A percentile compares a stretch with the other conserved stretches of the same genome.
These are phyloP conservation scores for Theocolax elegans DNA, from an alignment of 1,140 invertebrate genomes.

Conservation along the genomic window DNA sequence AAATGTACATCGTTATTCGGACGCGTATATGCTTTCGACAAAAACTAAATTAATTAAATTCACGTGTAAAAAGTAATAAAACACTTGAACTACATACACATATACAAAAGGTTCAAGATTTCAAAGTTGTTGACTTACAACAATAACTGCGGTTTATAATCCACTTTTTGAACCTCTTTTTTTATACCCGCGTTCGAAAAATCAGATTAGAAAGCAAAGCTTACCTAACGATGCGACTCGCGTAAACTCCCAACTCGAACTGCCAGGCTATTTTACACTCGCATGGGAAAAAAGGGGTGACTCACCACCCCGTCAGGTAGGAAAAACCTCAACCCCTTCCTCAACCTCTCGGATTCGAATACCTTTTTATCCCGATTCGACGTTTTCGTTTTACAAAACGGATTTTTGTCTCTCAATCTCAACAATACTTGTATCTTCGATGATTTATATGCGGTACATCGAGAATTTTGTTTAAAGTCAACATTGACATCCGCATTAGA, in stretches of 20 bases:
- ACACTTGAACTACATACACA: too few relatives aligned
- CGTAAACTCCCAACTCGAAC: slow-evolving; percentile 62
- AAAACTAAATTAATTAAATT: neutral
- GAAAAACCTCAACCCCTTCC: slow-evolving; percentile 19
- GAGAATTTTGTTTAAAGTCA: too few relatives aligned
- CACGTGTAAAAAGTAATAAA: neutral
- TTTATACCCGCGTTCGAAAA: slow-evolving; percentile 19
- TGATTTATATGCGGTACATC: too few relatives aligned
- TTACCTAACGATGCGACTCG: slow-evolving; percentile 58
- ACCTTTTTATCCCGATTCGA: slow-evolving; percentile 5
- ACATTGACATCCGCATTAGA: too few relatives aligned
- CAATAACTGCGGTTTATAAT: slow-evolving; percentile 26
- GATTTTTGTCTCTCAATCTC: too few relatives aligned
- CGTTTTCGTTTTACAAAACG: too few relatives aligned
- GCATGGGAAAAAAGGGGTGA: slow-evolving; percentile 55
- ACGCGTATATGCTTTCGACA: too few relatives aligned
- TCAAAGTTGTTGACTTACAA: neutral
- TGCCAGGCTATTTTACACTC: slow-evolving; percentile 48
- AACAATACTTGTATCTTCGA: too few relatives aligned
- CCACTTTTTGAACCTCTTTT: slow-evolving; percentile 40
- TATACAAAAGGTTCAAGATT: neutral
- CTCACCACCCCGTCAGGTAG: slow-evolving; percentile 7
- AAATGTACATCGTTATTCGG: too few relatives aligned
- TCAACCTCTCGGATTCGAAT: neutral
- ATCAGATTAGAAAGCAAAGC: slow-evolving; percentile 37